Conservation (phyloP, 1,140 invertebrate genomes). For the Pristionchus pacificus region DNA sequence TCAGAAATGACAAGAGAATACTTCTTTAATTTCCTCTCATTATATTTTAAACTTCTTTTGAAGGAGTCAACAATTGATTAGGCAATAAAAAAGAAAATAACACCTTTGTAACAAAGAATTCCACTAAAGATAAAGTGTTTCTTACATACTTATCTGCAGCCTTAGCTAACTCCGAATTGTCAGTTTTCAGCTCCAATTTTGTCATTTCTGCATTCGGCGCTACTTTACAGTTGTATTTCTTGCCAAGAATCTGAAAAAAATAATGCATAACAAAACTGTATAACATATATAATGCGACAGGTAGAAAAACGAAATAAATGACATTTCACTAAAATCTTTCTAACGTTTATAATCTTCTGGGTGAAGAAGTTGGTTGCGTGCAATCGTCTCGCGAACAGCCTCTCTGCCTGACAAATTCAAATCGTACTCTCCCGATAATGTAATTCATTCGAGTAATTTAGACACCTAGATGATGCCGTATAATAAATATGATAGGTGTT, state of each 20-base stretch:
- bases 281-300: not conserved
- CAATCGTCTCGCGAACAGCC: conserved; percentile 42
- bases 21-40: too few species aligned
- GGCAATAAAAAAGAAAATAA: too few species aligned
- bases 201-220: conserved; percentile 32
- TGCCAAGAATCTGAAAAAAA: conserved; percentile 38
- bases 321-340: not conserved
- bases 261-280: not conserved
- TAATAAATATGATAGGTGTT: not conserved
- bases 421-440: not conserved
- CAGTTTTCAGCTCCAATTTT: conserved; percentile 30
- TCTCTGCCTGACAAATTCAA: conserved; percentile 33
- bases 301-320: not conserved
- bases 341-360: conserved; percentile 38
- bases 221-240: conserved; percentile 32
- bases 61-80: too few species aligned
- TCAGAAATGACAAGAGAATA: too few species aligned
- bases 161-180: conserved; percentile 25
- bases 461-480: not conserved
- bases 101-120: too few species aligned
- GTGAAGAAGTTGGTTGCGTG: conserved; percentile 44
- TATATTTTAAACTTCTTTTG: too few species aligned
- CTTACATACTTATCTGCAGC: conserved; percentile 33
- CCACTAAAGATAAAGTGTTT: too few species aligned
- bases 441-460: not conserved